phyloP scores from a whole-genome alignment of 2,797 vertebrate species.

The Mallotus villosus region DNA sequence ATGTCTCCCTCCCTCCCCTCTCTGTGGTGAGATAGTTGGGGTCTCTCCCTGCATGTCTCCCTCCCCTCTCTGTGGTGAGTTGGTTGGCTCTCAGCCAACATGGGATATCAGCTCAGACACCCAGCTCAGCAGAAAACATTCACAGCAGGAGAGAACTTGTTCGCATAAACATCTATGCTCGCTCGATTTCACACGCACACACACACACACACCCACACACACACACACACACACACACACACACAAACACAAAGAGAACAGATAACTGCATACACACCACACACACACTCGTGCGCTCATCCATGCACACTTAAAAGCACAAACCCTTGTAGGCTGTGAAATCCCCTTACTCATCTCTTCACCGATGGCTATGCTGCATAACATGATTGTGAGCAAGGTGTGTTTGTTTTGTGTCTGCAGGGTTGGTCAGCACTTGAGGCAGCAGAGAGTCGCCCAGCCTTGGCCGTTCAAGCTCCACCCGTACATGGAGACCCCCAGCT shows the following conservation, averaged over 20 bases:
- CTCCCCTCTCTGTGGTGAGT: conserved; percentile 56
- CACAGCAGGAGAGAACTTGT: conserved; percentile 28
- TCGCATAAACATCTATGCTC: not conserved
- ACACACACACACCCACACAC: conserved; percentile 37
- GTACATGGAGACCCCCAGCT: conserved; percentile 82
- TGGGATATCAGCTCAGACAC: conserved; percentile 53
- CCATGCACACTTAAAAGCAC: not conserved
- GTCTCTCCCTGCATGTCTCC: too few relatives aligned
- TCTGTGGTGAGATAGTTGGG: too few relatives aligned
- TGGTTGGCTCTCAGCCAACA: conserved; percentile 67
- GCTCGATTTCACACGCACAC: conserved; percentile 3
- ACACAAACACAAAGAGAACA: not conserved
- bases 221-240: conserved; percentile 34
- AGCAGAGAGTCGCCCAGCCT: conserved; percentile 60
- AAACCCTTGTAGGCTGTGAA: not conserved
- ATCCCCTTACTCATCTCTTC: not conserved
- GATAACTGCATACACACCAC: conserved; percentile 25
- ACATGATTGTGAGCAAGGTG: not conserved
- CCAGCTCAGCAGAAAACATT: conserved; percentile 66
- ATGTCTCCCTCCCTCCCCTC: too few relatives aligned
- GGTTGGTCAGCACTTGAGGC: conserved; percentile 57
- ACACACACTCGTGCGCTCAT: conserved; percentile 2
- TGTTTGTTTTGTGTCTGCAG: conserved; percentile 26
- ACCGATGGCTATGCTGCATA: not conserved
- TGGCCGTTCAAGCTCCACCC: conserved; percentile 62